These are phyloP conservation scores for Parus major DNA, from an alignment of 2,113 vertebrate species.

Conservation along the genomic window DNA sequence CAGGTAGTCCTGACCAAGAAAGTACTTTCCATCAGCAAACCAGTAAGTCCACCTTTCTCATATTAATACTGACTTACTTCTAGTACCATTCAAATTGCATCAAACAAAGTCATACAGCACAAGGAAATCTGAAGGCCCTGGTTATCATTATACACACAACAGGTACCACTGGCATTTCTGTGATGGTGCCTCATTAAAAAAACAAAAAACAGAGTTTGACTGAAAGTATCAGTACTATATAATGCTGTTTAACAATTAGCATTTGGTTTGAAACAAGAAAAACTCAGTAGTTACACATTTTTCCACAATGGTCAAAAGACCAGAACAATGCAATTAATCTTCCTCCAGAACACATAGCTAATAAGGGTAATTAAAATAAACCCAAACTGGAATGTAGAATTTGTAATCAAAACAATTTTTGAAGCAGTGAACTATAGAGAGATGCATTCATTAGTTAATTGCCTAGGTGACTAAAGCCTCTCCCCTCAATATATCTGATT, in stretches of 20 bases:
- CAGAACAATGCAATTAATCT: background rate
- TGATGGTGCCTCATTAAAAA: background rate
- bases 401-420: background rate
- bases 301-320: background rate
- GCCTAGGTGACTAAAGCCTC: background rate
- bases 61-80: background rate
- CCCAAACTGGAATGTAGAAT: background rate
- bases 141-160: fast-evolving
- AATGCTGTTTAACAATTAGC: background rate
- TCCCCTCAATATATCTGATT: background rate
- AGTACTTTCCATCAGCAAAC: background rate
- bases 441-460: background rate
- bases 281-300: background rate
- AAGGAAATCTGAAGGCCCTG: background rate
- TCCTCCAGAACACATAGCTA: background rate
- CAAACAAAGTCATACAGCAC: fast-evolving
- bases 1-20: background rate
- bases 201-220: background rate
- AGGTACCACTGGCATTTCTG: fast-evolving
- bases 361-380: background rate
- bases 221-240: background rate
- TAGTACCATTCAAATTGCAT: background rate
- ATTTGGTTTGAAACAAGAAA: background rate
- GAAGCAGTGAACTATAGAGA: background rate
- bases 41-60: background rate